Base-by-base conservation (phyloP, 2,888 invertebrate genomes). In the Herminia tarsipennalis region DNA sequence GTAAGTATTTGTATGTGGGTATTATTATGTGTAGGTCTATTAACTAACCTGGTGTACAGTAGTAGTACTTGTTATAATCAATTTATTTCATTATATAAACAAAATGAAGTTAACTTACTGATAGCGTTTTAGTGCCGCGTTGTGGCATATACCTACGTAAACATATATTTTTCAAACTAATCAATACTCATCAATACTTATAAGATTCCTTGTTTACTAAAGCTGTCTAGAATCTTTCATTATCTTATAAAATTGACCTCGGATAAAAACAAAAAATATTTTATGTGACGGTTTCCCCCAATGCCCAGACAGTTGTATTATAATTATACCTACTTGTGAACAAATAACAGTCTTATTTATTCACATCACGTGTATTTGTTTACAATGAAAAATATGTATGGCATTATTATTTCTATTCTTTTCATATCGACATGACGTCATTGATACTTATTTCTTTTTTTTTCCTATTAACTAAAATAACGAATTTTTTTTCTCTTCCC, bases 221-320 rank as follows among this genome's bases (percentile, higher is more conserved):
- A 34, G 20, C 13, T 37, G 18, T 20, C 27, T 20, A n/a, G 18
- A 27, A 25, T 12, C n/a, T 12, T 27, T 27, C 27, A 20, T 25
- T 13, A 41, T 13, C 14, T 37, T 39, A 46, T 30, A 22, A 41
- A 21, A 28, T 12, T 28, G 38, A 34, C 32, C 41, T 33, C 44
- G 16, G 17, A 38, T 40, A 22, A 14, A 6, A 34, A 16, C 2
- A 22, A 24, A 20, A 32, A 24, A 34, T n/a, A n/a, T n/a, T n/a
- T n/a, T n/a, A n/a, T n/a, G 0, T 6, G 16, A 6, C 10, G 34
- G 34, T 34, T 16, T 34, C 34, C 32, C 33, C 21, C n/a, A 33
- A 21, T n/a, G n/a, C 21, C 2, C 5, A 21, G 21, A 33, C 13
- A 33, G 18, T 1, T 5, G 1, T 1, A 12, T 14, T n/a, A 33